Percentiles rank a stretch among this genome's conserved stretches.
Conservation (phyloP, 35 echinoderm and acorn worm species). For the Apostichopus californicus region DNA sequence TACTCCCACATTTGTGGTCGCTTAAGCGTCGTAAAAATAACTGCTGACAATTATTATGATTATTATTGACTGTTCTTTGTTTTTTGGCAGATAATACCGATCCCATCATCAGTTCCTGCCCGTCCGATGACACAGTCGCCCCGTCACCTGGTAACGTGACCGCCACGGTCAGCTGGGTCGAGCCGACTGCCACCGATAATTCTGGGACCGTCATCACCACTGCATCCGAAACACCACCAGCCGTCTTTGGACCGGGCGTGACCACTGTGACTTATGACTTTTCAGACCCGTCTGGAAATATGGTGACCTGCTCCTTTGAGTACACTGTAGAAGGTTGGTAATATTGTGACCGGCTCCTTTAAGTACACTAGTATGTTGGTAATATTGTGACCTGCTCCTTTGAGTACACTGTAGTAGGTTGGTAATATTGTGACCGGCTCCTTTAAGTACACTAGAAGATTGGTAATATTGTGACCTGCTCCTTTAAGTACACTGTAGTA, state of each 20-base stretch:
- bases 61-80: neutral
- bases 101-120: neutral
- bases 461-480: neutral
- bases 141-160: constrained; percentile 25
- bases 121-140: neutral
- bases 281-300: constrained; percentile 56
- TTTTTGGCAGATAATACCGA: constrained; percentile 25
- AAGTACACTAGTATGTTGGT: constrained; percentile 52
- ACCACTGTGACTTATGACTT: constrained; percentile 52
- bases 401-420: constrained; percentile 57
- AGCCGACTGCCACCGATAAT: constrained; percentile 63
- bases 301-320: constrained; percentile 62
- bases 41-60: neutral
- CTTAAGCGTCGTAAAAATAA: no score
- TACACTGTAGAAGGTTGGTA: constrained; percentile 64
- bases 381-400: constrained; percentile 57
- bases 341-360: constrained; percentile 57
- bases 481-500: no score
- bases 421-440: constrained; percentile 48
- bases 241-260: constrained; percentile 30
- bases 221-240: neutral
- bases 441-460: constrained; percentile 63
- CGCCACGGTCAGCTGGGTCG: constrained; percentile 47
- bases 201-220: neutral
- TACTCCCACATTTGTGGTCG: no score